These are phyloP conservation scores for Prochilodus magdalenae DNA, from an alignment of 2,113 vertebrate species.

Conservation along the genomic window DNA sequence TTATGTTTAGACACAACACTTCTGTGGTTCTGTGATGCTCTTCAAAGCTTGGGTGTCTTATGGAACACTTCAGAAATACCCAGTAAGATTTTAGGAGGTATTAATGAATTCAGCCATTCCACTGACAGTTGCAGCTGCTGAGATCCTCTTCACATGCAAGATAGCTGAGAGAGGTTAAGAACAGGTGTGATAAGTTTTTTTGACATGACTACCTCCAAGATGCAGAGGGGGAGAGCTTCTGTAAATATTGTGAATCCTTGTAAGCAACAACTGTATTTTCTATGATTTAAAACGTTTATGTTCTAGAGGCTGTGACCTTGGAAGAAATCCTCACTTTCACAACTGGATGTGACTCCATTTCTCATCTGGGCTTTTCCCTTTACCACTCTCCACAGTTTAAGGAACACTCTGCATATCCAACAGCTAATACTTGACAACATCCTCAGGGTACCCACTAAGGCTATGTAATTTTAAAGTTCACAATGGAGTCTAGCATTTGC, in stretches of 20 bases:
- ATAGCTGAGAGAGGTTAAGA: background rate
- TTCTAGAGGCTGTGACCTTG: background rate
- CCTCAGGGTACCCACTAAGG: background rate
- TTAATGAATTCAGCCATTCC: background rate
- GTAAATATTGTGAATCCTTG: too few relatives aligned
- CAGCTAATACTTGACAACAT: background rate
- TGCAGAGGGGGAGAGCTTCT: background rate
- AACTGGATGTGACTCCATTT: background rate
- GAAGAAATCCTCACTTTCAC: background rate
- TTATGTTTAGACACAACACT: too few relatives aligned
- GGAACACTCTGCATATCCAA: background rate
- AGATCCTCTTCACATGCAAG: background rate
- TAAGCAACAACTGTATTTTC: background rate
- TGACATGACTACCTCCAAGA: background rate
- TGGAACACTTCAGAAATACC: background rate
- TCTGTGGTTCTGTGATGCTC: background rate
- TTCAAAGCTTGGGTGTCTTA: constrained; percentile 3
- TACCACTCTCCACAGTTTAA: background rate
- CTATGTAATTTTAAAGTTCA: background rate
- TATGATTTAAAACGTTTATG: background rate
- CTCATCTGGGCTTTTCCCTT: background rate
- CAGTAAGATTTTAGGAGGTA: background rate
- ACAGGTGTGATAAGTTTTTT: background rate
- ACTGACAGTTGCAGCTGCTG: background rate
- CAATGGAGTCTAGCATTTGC: background rate